Evolutionary conservation across 53 echinoderm and acorn worm species (phyloP), one percentile per base, ranked within the genome.

Genomic region (Holothuria leucospilota): DNA sequence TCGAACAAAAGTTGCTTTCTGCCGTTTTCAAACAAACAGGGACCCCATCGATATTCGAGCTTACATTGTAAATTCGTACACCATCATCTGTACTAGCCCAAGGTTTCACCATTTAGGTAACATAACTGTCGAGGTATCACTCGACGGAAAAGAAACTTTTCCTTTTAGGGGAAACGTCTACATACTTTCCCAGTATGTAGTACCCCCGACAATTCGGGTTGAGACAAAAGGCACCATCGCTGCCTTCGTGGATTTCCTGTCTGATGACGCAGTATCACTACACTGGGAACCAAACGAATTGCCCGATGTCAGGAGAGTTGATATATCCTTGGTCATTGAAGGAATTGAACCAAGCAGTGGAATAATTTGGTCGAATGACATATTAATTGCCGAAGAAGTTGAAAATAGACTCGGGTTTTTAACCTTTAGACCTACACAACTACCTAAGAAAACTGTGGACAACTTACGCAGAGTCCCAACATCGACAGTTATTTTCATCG

Each of bases 81-180:
- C 85, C 61, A 62, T 92, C 7, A 62, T 68, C 51, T 92, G 92
- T 49, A 69, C 60, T 15, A 92, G 88, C 20, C 92, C 92, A 15
- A 41, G 68, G 42, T 89, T 92, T 62, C 88, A 85, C 69, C 46
- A 85, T 51, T 39, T 56, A 20, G 86, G 86, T n/a, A 74, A 85
- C 7, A 85, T 84, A 40, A 39, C 63, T 14, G 88, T 92, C 8
- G 65, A 60, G 59, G 88, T 92, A 1, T 89, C 92, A 42, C 59
- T 89, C 34, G 86, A 92, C 56, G 64, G 62, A 38, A 80, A 71
- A 16, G n/a, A 8, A 16, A 68, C 92, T 38, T 92, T 81, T 23
- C 89, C 92, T 34, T 89, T 84, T 59, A 67, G 85, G 51, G 92
- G 92, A 6, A 78, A 73, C 13, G 82, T 91, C 21, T 91, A 91